These are phyloP conservation scores for Clitarchus hookeri DNA, from an alignment of 2,888 invertebrate species.

Conservation along the genomic window DNA sequence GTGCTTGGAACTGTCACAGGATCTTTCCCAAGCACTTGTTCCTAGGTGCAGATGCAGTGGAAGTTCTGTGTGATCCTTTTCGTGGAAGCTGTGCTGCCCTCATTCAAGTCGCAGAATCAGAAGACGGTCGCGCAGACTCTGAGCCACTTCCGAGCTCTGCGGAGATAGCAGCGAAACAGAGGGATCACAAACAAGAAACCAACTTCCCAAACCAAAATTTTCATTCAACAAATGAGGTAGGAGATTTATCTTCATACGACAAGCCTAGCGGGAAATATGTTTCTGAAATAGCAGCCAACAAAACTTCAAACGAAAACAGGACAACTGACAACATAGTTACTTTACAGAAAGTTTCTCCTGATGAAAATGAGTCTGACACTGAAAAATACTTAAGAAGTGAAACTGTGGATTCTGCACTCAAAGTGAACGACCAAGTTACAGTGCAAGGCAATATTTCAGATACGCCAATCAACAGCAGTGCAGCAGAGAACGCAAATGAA, in stretches of 20 bases:
- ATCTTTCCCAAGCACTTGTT: conserved; percentile 8
- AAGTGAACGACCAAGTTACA: too few species aligned
- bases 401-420: background rate
- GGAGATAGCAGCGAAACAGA: background rate
- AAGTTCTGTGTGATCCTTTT: background rate
- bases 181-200: background rate
- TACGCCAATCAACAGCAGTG: background rate
- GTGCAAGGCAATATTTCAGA: background rate
- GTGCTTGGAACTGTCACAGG: background rate
- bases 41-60: background rate
- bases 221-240: background rate
- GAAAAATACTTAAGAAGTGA: background rate
- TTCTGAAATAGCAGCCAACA: background rate
- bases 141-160: background rate
- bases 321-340: background rate
- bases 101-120: background rate
- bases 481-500: background rate
- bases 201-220: background rate
- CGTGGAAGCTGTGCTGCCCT: conserved; percentile 1
- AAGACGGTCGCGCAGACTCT: background rate
- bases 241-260: background rate
- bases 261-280: background rate
- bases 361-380: background rate
- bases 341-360: background rate
- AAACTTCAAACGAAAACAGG: background rate